phyloP scores from a whole-genome alignment of 1,140 invertebrate species.

The Tachypleus tridentatus region DNA sequence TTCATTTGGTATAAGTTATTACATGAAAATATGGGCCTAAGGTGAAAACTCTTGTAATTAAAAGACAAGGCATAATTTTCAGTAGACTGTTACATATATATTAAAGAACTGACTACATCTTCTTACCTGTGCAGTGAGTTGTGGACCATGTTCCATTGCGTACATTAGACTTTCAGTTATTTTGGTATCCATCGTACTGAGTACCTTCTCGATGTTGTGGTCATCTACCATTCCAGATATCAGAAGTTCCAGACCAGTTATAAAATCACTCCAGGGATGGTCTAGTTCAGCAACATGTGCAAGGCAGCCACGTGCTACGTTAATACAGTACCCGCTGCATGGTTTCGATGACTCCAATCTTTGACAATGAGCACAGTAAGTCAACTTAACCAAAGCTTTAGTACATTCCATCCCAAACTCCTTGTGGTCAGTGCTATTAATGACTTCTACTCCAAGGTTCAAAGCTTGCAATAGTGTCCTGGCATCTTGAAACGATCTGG shows the following conservation, averaged over 20 bases:
- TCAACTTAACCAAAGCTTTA: slow-evolving; percentile 56
- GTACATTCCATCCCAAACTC: slow-evolving; percentile 49
- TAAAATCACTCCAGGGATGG: slow-evolving; percentile 65
- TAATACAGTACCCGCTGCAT: slow-evolving; percentile 71
- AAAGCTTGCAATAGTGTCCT: slow-evolving; percentile 47
- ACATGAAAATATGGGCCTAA: too few relatives aligned
- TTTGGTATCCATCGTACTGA: slow-evolving; percentile 60
- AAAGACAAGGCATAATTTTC: too few relatives aligned
- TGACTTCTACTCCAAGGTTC: slow-evolving; percentile 48
- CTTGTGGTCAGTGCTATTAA: slow-evolving; percentile 53
- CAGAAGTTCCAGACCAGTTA: slow-evolving; percentile 60
- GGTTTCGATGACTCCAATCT: slow-evolving; percentile 51
- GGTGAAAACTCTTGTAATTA: too few relatives aligned
- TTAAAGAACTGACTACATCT: too few relatives aligned
- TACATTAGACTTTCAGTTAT: slow-evolving; percentile 85
- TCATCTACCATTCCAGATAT: slow-evolving; percentile 51
- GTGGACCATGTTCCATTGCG: slow-evolving; percentile 61
- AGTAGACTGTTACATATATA: too few relatives aligned
- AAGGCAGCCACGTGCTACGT: slow-evolving; percentile 55
- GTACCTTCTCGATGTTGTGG: slow-evolving; percentile 56
- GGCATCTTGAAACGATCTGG: slow-evolving; percentile 59
- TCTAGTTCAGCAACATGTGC: slow-evolving; percentile 56
- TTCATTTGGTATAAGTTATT: too few relatives aligned
- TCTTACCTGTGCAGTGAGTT: slow-evolving; percentile 67
- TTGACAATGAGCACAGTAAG: slow-evolving; percentile 65